Conservation (phyloP, 2,797 vertebrate genomes). For the Gephyroberyx darwinii region DNA sequence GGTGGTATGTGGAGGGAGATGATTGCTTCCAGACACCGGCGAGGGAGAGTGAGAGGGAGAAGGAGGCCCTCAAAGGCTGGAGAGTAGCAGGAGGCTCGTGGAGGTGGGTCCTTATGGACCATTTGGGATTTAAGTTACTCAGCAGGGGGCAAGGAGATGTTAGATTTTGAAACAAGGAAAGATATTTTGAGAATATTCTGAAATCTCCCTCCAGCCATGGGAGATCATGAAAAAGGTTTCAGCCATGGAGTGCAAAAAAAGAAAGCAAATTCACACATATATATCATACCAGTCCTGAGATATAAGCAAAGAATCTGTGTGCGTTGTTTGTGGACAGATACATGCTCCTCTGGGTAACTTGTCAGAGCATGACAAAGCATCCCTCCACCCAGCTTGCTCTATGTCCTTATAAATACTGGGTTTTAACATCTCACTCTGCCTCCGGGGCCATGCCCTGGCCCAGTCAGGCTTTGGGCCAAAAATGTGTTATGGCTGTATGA, state of each 20-base stretch:
- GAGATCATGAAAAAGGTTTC: not conserved
- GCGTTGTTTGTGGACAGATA: not conserved
- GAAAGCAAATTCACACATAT: not conserved
- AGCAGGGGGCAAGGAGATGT: not conserved
- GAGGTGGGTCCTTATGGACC: slow-evolving; percentile 35
- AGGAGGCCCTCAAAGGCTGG: slow-evolving; percentile 48
- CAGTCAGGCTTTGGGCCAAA: slow-evolving; percentile 31
- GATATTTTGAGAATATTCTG: not conserved
- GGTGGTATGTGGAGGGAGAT: slow-evolving; percentile 76
- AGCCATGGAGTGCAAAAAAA: not conserved
- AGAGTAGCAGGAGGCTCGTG: slow-evolving; percentile 44
- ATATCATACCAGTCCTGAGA: not conserved
- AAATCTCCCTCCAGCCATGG: not conserved
- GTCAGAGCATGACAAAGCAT: slow-evolving; percentile 20
- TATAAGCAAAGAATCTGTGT: not conserved
- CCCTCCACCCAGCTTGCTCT: slow-evolving; percentile 1
- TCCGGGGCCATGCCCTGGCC: slow-evolving; percentile 9
- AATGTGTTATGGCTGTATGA: slow-evolving; percentile 12
- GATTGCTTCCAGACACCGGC: slow-evolving; percentile 81
- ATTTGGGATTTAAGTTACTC: slow-evolving; percentile 47
- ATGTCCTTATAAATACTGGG: slow-evolving; percentile 29
- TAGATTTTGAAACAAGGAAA: not conserved
- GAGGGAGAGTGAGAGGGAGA: slow-evolving; percentile 44
- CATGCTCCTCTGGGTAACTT: too few relatives aligned
- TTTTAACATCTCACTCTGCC: slow-evolving; percentile 28